Evolutionary conservation across 2,888 invertebrate genomes (phyloP).

Genomic region (Shargacucullia verbasci): DNA sequence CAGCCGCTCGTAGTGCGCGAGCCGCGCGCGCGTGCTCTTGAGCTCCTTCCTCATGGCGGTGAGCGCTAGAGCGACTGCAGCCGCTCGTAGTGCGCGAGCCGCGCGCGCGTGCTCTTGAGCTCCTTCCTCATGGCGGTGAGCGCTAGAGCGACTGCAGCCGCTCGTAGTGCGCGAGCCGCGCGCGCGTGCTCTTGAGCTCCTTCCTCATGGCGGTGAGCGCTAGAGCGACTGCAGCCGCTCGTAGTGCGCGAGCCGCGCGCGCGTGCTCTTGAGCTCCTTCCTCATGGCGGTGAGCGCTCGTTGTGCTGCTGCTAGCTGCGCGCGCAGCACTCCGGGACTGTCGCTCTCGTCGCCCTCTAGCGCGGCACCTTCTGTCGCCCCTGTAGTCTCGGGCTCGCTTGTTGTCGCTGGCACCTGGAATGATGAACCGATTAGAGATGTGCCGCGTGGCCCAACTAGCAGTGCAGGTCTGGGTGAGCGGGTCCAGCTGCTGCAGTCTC

Average conservation of each 20-base stretch:
- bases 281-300: slow-evolving; percentile 92
- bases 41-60: background rate
- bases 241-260: slow-evolving; percentile 93
- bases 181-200: slow-evolving; percentile 45
- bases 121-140: background rate
- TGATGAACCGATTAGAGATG: background rate
- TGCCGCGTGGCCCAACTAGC: too few relatives aligned
- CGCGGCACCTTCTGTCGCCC: slow-evolving; percentile 3
- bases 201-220: background rate
- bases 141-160: slow-evolving; percentile 70
- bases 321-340: slow-evolving; percentile 48
- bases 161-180: slow-evolving; percentile 42
- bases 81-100: slow-evolving; percentile 8
- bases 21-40: slow-evolving; percentile 5
- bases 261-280: slow-evolving; percentile 39
- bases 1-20: slow-evolving; percentile 9
- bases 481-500: background rate
- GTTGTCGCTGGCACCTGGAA: slow-evolving; percentile 6
- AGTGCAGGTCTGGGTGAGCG: too few relatives aligned
- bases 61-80: slow-evolving; percentile 1
- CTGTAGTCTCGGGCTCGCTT: background rate
- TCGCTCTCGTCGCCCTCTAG: slow-evolving; percentile 24
- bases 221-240: slow-evolving; percentile 74
- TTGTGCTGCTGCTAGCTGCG: slow-evolving; percentile 50
- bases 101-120: background rate